Base-by-base conservation (phyloP, 1,140 invertebrate genomes). In the Rhagoletis pomonella region DNA sequence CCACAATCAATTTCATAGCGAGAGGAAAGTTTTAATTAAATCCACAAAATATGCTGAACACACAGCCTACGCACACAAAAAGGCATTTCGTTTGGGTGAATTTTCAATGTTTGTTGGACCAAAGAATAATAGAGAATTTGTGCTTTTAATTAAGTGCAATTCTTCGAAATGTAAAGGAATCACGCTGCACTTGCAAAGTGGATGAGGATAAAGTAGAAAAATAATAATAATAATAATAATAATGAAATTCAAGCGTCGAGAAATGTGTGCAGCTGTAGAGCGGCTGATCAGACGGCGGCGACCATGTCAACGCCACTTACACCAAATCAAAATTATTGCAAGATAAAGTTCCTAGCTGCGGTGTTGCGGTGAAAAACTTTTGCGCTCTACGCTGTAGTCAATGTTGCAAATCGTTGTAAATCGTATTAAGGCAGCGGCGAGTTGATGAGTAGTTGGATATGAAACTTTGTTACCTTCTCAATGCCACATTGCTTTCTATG, bases 91-190 rank as follows among this genome's bases (percentile, higher is more conserved):
- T 77, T n/a, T 9, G 5, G 44, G 47, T n/a, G 14, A n/a, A 81
- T 9, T 10, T 55, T 81, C 73, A 55, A 81, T 81, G 44, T 2
- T 29, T 81, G 47, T 17, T 42, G 19, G 44, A 14, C 60, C 2
- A 29, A 17, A 55, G 73, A 29, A 19, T 62, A 17, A 2, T 12
- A 47, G 39, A 17, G 67, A n/a, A 81, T 55, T 29, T 55, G 50
- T 50, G 42, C 73, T 55, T 81, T 73, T 73, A 73, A 73, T 73
- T 81, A 81, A 81, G 73, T 55, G 50, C 50, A 50, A 77, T 77
- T 77, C 69, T n/a, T 14, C 12, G 47, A 17, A 77, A 19, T 44
- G 10, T 14, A 73, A 73, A 9, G 67, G 10, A 12, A 73, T n/a
- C n/a, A n/a, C n/a, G n/a, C n/a, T n/a, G n/a, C n/a, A n/a, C n/a